Conservation (phyloP, 1,140 invertebrate genomes). For the Drosophila malerkotliana region DNA sequence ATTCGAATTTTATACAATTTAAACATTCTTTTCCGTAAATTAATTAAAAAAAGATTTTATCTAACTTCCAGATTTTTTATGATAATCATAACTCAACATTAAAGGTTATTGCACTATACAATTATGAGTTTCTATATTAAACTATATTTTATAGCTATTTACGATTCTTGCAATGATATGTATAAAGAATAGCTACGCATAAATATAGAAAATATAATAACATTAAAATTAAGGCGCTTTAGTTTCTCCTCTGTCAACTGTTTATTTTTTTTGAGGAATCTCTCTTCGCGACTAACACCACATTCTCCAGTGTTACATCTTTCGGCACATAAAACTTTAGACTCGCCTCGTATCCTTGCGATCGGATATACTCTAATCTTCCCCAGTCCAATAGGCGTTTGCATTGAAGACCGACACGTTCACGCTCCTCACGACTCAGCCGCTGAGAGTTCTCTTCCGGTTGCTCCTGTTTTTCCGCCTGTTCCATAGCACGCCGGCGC, state of each 20-base stretch:
- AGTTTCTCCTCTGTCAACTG: slow-evolving; percentile 15
- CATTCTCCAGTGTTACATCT: slow-evolving; percentile 90
- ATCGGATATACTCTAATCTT: slow-evolving; percentile 87
- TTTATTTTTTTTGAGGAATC: slow-evolving; percentile 27
- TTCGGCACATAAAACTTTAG: slow-evolving; percentile 88
- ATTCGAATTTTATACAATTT: no score
- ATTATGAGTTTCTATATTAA: no score
- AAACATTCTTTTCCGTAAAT: no score
- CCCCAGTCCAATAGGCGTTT: slow-evolving; percentile 92
- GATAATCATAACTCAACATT: no score
- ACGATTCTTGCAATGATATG: no score
- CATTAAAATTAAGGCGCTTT: background rate
- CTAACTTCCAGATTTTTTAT: no score
- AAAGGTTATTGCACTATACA: no score
- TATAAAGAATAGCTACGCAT: no score
- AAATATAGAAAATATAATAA: no score
- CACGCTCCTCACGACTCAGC: slow-evolving; percentile 84
- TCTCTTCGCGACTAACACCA: slow-evolving; percentile 87
- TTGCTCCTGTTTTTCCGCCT: slow-evolving; percentile 25
- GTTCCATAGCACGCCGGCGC: slow-evolving; percentile 77
- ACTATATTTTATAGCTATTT: no score
- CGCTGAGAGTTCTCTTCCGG: slow-evolving; percentile 66
- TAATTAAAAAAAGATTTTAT: no score
- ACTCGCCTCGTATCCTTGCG: slow-evolving; percentile 86
- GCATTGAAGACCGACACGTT: slow-evolving; percentile 88